Conservation (phyloP, 1,140 invertebrate genomes). For the Drosophila busckii region DNA sequence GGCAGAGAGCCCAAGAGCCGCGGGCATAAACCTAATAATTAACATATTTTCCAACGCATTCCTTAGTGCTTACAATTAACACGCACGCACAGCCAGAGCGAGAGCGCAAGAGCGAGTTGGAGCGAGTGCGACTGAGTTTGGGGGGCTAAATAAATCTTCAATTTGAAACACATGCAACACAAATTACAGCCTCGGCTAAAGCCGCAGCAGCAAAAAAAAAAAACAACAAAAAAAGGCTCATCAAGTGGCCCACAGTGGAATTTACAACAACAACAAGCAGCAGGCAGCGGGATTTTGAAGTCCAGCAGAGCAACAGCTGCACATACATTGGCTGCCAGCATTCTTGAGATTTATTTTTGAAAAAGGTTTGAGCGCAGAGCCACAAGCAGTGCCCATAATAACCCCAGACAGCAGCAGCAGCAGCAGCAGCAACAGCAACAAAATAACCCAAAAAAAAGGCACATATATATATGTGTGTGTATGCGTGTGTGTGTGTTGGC, state of each 20-base stretch:
- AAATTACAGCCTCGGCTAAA: constrained; percentile 63
- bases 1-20: constrained; percentile 29
- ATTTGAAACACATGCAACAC: constrained; percentile 77
- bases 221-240: constrained; percentile 50
- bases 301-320: constrained; percentile 10
- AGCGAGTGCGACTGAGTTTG: neutral
- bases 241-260: constrained; percentile 38
- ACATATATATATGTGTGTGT: constrained; percentile 14
- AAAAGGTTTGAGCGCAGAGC: constrained; percentile 51
- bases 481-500: constrained; percentile 22
- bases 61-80: constrained; percentile 75
- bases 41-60: constrained; percentile 77
- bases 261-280: constrained; percentile 22
- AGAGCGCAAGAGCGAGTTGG: neutral
- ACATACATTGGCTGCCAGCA: constrained; percentile 44
- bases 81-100: constrained; percentile 46
- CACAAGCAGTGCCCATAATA: constrained; percentile 37
- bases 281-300: neutral
- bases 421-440: constrained; percentile 12
- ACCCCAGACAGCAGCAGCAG: constrained; percentile 30
- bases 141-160: constrained; percentile 70
- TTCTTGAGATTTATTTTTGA: constrained; percentile 74
- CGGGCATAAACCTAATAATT: constrained; percentile 69
- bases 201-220: constrained; percentile 11
- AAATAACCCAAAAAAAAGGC: constrained; percentile 27